Conservation (phyloP, 53 echinoderm and acorn worm genomes). For the Apostichopus leukothele region DNA sequence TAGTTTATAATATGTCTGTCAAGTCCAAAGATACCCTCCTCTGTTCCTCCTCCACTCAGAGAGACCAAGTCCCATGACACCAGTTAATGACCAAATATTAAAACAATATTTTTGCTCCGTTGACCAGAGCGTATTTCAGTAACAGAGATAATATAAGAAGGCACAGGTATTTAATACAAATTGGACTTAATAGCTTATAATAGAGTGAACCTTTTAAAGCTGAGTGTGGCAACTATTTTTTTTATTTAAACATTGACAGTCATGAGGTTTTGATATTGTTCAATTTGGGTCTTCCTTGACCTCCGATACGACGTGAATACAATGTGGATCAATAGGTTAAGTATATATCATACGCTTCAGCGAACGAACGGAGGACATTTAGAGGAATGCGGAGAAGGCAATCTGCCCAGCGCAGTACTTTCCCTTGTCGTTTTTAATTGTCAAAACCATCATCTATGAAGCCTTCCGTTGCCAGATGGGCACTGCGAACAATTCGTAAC, state of each 20-base stretch:
- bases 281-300: neutral
- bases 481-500: neutral
- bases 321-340: conserved; percentile 37
- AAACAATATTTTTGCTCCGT: neutral
- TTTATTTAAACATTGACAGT: neutral
- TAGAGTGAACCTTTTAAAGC: neutral
- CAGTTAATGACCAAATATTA: neutral
- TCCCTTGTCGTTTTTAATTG: conserved; percentile 17
- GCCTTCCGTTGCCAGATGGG: conserved; percentile 31
- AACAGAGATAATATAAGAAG: too few species aligned
- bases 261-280: neutral
- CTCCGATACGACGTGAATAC: neutral
- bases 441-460: conserved; percentile 1
- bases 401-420: conserved; percentile 21
- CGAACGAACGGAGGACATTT: neutral
- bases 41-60: neutral
- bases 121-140: too few species aligned
- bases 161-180: neutral
- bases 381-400: neutral
- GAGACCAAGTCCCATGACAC: neutral
- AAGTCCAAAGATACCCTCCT: too few species aligned
- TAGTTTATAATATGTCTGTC: too few species aligned
- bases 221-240: neutral
- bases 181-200: neutral
- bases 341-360: neutral